phyloP scores from a whole-genome alignment of 2,113 vertebrate species.

The Scartelaos histophorus region DNA sequence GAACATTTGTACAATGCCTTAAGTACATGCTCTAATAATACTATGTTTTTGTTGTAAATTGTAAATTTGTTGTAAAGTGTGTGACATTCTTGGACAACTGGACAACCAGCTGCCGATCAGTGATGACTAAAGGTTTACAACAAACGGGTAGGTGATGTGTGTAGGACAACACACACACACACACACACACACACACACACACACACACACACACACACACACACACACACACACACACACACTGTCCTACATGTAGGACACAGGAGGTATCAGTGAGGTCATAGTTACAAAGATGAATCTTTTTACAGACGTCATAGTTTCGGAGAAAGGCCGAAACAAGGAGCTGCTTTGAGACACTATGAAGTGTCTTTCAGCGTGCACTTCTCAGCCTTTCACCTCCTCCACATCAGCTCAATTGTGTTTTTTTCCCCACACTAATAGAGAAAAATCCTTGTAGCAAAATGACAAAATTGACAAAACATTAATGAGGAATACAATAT shows the following conservation, averaged over 20 bases:
- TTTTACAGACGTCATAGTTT: conserved; percentile 65
- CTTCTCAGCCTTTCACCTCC: conserved; percentile 46
- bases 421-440: conserved; percentile 7
- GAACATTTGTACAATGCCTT: no score
- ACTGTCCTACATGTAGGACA: neutral
- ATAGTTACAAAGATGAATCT: conserved; percentile 49
- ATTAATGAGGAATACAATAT: neutral
- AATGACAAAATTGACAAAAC: neutral
- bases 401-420: neutral
- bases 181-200: no score
- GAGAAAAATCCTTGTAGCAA: conserved; percentile 1
- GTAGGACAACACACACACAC: no score
- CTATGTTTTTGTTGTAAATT: neutral
- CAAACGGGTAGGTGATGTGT: no score
- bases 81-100: conserved; percentile 66
- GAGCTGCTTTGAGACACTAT: conserved; percentile 63
- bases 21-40: neutral
- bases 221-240: no score
- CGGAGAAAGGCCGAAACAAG: conserved; percentile 61
- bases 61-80: no score
- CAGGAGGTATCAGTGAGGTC: conserved; percentile 64
- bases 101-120: conserved; percentile 55
- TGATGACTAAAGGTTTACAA: conserved; percentile 67
- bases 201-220: no score
- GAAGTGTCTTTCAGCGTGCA: conserved; percentile 62